phyloP scores from a whole-genome alignment of 1,140 invertebrate genomes.

The Galendromus occidentalis region DNA sequence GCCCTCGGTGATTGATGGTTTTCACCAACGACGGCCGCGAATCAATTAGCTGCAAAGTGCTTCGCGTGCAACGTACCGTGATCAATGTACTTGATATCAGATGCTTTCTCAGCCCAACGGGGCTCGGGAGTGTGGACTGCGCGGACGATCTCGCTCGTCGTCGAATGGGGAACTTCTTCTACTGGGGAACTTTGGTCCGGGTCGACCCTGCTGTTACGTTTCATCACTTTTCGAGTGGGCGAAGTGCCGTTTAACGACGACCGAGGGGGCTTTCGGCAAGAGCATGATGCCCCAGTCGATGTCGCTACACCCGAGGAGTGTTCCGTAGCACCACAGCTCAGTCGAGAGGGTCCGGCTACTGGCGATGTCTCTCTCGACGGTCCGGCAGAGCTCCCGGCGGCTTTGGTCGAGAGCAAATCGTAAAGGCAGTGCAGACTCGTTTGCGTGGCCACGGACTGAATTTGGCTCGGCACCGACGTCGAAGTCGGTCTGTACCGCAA shows the following conservation, averaged over 20 bases:
- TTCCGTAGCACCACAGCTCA: not conserved
- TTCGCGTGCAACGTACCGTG: constrained; percentile 23
- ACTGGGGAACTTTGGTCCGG: constrained; percentile 3
- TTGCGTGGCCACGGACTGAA: not conserved
- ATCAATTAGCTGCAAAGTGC: not conserved
- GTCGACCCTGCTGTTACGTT: constrained; percentile 3
- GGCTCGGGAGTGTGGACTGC: constrained; percentile 14
- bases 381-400: not conserved
- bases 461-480: not conserved
- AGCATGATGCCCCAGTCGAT: not conserved
- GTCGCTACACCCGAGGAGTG: not conserved
- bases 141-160: constrained; percentile 5
- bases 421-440: not conserved
- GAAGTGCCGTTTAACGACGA: not conserved
- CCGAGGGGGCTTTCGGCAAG: not conserved
- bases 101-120: constrained; percentile 27
- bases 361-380: constrained; percentile 7
- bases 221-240: not conserved
- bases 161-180: not conserved
- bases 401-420: constrained; percentile 1
- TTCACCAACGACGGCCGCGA: too few species aligned
- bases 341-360: not conserved
- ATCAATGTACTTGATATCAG: constrained; percentile 29
- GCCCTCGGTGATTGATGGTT: too few species aligned
- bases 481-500: not conserved